Evolutionary conservation across 2,797 vertebrate species (phyloP).

Genomic region (Muscicapa striata): DNA sequence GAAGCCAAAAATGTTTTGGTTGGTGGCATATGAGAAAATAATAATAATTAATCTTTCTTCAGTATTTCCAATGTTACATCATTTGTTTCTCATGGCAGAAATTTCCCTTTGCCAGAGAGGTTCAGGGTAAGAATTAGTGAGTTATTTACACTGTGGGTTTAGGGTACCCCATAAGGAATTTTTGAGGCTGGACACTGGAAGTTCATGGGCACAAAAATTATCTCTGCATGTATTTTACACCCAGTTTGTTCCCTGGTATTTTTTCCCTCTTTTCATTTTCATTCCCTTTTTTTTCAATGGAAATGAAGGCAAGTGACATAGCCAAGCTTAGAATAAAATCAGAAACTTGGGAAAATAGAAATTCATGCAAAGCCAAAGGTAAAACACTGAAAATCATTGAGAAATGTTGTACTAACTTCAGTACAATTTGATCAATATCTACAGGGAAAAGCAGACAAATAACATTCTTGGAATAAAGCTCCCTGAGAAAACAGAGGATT

Average conservation of each 20-base stretch:
- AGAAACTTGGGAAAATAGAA: neutral
- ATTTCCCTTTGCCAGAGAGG: neutral
- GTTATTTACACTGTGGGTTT: neutral
- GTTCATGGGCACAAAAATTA: neutral
- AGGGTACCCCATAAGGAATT: neutral
- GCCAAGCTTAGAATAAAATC: neutral
- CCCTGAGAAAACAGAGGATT: constrained; percentile 2
- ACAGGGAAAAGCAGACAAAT: neutral
- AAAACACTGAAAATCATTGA: neutral
- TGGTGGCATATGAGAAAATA: neutral
- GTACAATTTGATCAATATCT: neutral
- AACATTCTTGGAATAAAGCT: neutral
- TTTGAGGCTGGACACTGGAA: neutral
- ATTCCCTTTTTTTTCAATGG: neutral
- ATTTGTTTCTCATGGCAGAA: neutral
- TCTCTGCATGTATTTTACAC: neutral
- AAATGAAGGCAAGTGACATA: neutral
- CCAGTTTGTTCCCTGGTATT: neutral
- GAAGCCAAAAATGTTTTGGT: neutral
- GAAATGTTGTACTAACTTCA: neutral
- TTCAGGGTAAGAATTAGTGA: neutral
- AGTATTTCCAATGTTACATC: neutral
- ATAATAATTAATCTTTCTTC: neutral
- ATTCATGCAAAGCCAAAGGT: neutral
- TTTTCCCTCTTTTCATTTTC: neutral